Conservation (phyloP, 2,888 invertebrate genomes). For the Xanthostigma xanthostigma region DNA sequence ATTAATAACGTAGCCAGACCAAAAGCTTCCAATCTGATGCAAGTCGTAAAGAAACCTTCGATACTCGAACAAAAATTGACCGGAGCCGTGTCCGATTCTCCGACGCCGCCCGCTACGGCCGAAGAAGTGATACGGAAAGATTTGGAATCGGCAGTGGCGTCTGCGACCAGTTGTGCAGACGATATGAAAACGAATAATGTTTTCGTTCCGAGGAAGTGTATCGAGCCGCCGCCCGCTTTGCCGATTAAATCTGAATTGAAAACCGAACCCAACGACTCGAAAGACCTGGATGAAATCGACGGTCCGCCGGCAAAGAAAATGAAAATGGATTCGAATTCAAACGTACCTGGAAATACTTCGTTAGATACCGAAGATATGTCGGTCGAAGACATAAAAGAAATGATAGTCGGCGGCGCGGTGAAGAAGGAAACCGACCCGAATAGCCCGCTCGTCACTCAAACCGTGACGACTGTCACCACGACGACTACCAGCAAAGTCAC, state of each 20-base stretch:
- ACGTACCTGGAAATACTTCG: constrained; percentile 23
- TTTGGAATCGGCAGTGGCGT: constrained; percentile 41
- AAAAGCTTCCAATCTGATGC: constrained; percentile 18
- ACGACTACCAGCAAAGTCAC: constrained; percentile 26
- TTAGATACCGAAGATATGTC: constrained; percentile 25
- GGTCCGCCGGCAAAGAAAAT: constrained; percentile 13
- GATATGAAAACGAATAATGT: constrained; percentile 25
- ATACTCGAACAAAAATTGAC: constrained; percentile 56
- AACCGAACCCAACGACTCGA: constrained; percentile 24
- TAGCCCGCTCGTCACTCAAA: constrained; percentile 18
- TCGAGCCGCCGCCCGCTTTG: constrained; percentile 7
- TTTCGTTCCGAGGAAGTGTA: constrained; percentile 19
- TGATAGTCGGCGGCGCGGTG: constrained; percentile 19
- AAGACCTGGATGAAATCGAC: constrained; percentile 24
- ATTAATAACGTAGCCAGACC: constrained; percentile 34
- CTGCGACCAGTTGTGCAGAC: constrained; percentile 44
- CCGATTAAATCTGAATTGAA: constrained; percentile 14
- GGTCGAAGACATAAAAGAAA: constrained; percentile 24
- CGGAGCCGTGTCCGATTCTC: constrained; percentile 32
- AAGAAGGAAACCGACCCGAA: constrained; percentile 12
- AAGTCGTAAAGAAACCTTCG: constrained; percentile 41
- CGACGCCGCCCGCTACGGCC: constrained; percentile 16
- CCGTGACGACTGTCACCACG: constrained; percentile 28
- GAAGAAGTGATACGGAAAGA: constrained; percentile 45
- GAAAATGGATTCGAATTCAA: constrained; percentile 18